phyloP scores from a whole-genome alignment of 1,140 invertebrate genomes.

The Anastrepha obliqua region DNA sequence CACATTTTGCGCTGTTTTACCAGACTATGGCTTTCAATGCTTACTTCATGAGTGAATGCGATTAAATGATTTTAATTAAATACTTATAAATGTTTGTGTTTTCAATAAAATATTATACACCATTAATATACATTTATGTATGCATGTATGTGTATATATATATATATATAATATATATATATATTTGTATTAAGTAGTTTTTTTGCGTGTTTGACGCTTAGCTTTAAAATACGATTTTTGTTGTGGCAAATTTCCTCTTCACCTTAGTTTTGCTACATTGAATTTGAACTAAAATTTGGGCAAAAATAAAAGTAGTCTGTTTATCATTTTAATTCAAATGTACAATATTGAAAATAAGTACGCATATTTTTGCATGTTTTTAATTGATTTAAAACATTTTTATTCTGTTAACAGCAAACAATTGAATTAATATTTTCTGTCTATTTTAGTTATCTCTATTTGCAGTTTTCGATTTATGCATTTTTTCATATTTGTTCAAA shows the following conservation, averaged over 20 bases:
- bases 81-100: conserved; percentile 65
- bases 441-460: conserved; percentile 52
- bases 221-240: background rate
- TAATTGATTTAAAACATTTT: conserved; percentile 54
- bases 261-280: background rate
- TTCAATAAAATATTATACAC: conserved; percentile 50
- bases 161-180: conserved; percentile 9
- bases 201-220: background rate
- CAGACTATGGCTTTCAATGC: conserved; percentile 1
- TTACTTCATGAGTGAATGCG: background rate
- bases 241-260: conserved; percentile 33
- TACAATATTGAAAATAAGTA: conserved; percentile 28
- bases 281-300: conserved; percentile 52
- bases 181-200: background rate
- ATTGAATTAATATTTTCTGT: conserved; percentile 33
- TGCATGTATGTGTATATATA: conserved; percentile 57
- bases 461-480: conserved; percentile 56
- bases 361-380: conserved; percentile 17
- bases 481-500: conserved; percentile 62
- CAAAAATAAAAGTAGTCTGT: conserved; percentile 48
- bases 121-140: conserved; percentile 55
- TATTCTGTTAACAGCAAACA: conserved; percentile 47
- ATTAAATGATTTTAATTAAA: conserved; percentile 48
- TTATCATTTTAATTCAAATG: conserved; percentile 48
- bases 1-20: conserved; percentile 16